phyloP scores from a whole-genome alignment of 2,888 invertebrate species.

The Rhogogaster chlorosoma region DNA sequence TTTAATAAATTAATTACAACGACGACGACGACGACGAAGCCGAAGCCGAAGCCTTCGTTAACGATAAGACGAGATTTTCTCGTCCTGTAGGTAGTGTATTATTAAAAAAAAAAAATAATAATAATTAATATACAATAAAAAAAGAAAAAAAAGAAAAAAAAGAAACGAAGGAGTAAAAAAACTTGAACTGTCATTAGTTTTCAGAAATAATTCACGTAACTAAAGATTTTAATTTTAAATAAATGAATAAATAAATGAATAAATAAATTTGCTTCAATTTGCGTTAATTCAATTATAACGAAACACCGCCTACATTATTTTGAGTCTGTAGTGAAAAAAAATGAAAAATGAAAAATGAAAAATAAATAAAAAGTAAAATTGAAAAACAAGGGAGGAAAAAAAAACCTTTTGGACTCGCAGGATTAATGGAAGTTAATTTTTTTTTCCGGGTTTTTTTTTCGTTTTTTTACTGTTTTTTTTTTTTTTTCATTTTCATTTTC shows the following conservation, averaged over 20 bases:
- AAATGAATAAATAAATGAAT: background rate
- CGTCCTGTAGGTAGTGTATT: background rate
- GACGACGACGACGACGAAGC: slow-evolving; percentile 77
- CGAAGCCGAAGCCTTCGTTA: slow-evolving; percentile 1
- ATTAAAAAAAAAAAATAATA: background rate
- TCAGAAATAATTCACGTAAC: too few species aligned
- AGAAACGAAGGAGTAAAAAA: background rate
- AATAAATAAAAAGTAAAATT: background rate
- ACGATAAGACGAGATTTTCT: slow-evolving; percentile 8
- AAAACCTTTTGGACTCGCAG: background rate
- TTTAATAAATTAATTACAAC: slow-evolving; percentile 82
- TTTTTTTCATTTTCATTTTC: background rate
- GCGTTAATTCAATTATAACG: background rate
- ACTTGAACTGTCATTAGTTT: too few species aligned
- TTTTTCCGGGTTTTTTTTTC: background rate
- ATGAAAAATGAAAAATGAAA: background rate
- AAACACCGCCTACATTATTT: background rate
- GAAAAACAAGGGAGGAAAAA: background rate
- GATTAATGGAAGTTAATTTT: slow-evolving; percentile 6
- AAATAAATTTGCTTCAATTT: background rate
- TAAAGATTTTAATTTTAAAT: too few species aligned
- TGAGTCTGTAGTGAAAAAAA: too few species aligned
- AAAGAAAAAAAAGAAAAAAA: background rate
- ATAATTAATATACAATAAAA: too few species aligned
- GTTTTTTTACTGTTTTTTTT: background rate